Evolutionary conservation across 1,140 invertebrate genomes (phyloP).

Genomic region (Lucilia sericata): DNA sequence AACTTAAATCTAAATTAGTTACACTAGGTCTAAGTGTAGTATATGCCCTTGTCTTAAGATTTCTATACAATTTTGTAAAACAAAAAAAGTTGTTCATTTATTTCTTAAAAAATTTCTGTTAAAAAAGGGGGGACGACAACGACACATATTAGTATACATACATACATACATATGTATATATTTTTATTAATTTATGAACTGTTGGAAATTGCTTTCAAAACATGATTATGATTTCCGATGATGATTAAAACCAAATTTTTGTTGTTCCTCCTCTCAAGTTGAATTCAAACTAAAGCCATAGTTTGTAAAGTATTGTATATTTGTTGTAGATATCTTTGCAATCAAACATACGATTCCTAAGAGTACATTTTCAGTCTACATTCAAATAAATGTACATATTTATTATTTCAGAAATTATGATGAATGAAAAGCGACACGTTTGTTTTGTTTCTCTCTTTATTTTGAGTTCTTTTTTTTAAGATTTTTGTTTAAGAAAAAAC

Average conservation of each 20-base stretch:
- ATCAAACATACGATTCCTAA: no score
- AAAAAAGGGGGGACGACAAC: conserved; percentile 15
- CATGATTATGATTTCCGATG: conserved; percentile 40
- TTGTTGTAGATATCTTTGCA: no score
- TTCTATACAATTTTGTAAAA: no score
- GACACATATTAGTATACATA: no score
- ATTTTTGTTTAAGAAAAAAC: conserved; percentile 33
- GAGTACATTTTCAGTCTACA: no score
- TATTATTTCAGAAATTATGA: conserved; percentile 28
- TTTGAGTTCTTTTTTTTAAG: not conserved
- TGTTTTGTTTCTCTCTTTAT: not conserved
- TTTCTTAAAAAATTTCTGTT: not conserved
- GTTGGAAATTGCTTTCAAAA: conserved; percentile 39
- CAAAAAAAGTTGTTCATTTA: no score
- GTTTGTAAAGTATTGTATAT: not conserved
- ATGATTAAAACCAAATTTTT: conserved; percentile 36
- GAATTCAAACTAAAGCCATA: not conserved
- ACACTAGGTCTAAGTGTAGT: no score
- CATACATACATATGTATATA: not conserved
- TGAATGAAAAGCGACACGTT: conserved; percentile 44
- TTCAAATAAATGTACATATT: not conserved
- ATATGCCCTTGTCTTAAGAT: no score
- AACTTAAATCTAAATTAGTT: no score
- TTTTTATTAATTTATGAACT: conserved; percentile 33
- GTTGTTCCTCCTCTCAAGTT: not conserved